Evolutionary conservation across 2,797 vertebrate genomes (phyloP).

Genomic region (Cossypha caffra): DNA sequence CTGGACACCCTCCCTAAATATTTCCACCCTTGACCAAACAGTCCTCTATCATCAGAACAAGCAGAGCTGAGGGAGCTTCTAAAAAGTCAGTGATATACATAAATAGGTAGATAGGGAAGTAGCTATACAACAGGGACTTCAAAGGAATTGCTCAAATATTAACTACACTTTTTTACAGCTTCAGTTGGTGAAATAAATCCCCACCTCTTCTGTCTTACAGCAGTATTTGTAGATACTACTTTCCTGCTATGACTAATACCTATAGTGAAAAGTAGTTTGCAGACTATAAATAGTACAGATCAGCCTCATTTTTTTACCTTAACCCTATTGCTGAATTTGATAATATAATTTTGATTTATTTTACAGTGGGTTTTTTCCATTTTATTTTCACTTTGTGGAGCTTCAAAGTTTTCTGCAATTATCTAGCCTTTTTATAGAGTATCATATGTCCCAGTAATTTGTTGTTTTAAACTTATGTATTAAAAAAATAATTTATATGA

Average conservation of each 20-base stretch:
- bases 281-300: neutral
- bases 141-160: neutral
- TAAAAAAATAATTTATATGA: neutral
- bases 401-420: neutral
- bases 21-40: neutral
- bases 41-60: neutral
- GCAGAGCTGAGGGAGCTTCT: neutral
- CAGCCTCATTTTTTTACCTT: neutral
- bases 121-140: neutral
- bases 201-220: neutral
- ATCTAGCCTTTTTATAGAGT: neutral
- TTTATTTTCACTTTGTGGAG: accelerated
- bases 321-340: neutral
- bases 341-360: neutral
- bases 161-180: neutral
- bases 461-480: neutral
- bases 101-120: neutral
- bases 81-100: neutral
- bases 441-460: neutral
- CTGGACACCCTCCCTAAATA: neutral
- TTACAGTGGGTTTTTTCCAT: accelerated
- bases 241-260: neutral
- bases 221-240: neutral
- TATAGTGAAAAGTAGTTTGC: neutral
- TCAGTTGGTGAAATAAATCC: neutral